A percentile compares a stretch with the other conserved stretches of the same genome.
phyloP scores from a whole-genome alignment of 2,113 vertebrate genomes.

The Tychaedon coryphoeus region DNA sequence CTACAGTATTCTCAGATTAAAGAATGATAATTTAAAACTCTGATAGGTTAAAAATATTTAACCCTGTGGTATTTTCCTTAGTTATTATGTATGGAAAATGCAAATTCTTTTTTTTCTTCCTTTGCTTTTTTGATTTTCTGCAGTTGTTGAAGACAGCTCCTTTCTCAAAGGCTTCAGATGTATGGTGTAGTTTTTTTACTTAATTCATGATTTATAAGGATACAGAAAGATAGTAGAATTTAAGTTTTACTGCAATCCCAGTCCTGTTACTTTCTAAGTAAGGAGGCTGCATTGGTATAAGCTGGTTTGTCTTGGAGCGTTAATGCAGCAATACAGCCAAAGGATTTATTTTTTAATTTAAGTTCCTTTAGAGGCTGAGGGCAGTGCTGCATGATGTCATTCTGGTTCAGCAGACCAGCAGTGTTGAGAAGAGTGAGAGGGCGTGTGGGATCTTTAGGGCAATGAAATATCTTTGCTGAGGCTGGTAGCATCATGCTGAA shows the following conservation, averaged over 20 bases:
- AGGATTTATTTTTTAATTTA: neutral
- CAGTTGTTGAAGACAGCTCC: neutral
- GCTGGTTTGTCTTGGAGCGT: neutral
- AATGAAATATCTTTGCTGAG: neutral
- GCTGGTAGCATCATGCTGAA: constrained; percentile 4
- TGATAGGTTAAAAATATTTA: neutral
- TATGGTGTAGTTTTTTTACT: neutral
- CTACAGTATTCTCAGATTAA: neutral
- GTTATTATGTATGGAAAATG: neutral
- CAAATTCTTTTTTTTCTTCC: neutral
- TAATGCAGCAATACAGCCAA: neutral
- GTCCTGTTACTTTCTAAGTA: neutral
- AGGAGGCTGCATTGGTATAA: neutral
- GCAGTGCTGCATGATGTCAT: neutral
- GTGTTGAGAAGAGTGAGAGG: neutral
- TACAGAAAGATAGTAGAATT: neutral
- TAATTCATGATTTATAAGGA: neutral
- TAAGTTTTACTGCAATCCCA: neutral
- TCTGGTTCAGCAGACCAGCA: neutral
- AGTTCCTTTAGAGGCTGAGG: neutral
- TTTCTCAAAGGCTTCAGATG: neutral
- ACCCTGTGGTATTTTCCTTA: neutral
- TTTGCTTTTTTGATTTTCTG: neutral
- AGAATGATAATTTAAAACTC: neutral
- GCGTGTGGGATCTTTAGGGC: neutral